These are phyloP conservation scores for Helicoverpa armigera DNA, from an alignment of 1,140 invertebrate genomes.

Conservation along the genomic window DNA sequence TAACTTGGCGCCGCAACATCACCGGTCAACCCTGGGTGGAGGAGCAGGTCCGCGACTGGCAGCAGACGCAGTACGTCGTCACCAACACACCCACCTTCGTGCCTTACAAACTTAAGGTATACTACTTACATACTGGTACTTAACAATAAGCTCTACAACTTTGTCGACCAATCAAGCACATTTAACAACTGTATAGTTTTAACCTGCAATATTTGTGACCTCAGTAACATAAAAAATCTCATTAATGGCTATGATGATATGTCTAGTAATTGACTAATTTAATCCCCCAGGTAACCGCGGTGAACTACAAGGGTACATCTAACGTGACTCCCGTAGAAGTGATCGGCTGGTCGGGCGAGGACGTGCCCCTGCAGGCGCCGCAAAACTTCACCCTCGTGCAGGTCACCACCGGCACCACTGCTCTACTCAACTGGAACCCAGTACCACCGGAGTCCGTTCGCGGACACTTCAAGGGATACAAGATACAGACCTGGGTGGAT, in stretches of 20 bases:
- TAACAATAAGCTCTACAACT: no score
- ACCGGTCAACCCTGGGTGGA: conserved; percentile 91
- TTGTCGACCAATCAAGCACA: no score
- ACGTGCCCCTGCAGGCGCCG: conserved; percentile 94
- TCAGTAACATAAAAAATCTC: no score
- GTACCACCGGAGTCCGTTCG: conserved; percentile 92
- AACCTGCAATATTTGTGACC: no score
- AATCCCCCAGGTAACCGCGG: conserved; percentile 90
- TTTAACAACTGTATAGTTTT: no score
- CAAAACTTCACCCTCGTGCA: conserved; percentile 93
- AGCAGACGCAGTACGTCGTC: conserved; percentile 89
- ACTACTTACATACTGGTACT: no score
- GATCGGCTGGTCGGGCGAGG: conserved; percentile 98
- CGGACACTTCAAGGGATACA: conserved; percentile 98
- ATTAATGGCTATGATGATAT: no score
- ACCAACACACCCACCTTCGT: conserved; percentile 96
- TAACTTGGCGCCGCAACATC: conserved; percentile 95
- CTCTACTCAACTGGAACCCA: conserved; percentile 94
- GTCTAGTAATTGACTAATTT: neutral
- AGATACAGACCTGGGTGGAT: conserved; percentile 98
- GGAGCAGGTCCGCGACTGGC: conserved; percentile 93
- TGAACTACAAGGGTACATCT: conserved; percentile 96
- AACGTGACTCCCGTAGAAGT: conserved; percentile 93
- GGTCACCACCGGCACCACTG: conserved; percentile 91
- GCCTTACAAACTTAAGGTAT: conserved; percentile 95